Conservation (phyloP, 2,888 invertebrate species). For the Deilephila porcellus region DNA sequence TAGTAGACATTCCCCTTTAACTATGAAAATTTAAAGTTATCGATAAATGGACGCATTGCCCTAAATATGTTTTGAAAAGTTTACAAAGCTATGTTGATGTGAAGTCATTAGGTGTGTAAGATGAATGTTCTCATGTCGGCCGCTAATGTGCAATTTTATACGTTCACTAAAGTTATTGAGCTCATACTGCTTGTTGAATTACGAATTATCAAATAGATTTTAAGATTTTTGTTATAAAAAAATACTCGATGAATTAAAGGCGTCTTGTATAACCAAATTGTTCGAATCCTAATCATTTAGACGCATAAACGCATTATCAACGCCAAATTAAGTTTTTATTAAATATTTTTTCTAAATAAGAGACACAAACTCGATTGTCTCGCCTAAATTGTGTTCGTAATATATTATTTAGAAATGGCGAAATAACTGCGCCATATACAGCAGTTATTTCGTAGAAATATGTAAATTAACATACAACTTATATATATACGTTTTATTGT, state of each 20-base stretch:
- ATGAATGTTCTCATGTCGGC: neutral
- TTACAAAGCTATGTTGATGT: neutral
- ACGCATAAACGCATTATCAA: no score
- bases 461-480: slow-evolving; percentile 27
- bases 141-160: slow-evolving; percentile 1
- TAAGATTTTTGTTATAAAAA: no score
- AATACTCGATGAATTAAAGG: no score
- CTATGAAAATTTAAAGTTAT: neutral
- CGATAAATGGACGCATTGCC: neutral
- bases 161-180: neutral
- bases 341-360: no score
- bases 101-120: neutral
- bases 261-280: no score
- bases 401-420: no score
- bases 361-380: no score
- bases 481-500: slow-evolving; percentile 40
- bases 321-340: no score
- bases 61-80: neutral
- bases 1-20: neutral
- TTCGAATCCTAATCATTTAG: no score
- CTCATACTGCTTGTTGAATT: neutral
- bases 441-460: neutral
- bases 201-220: no score
- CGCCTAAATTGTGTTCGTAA: no score
- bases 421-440: slow-evolving; percentile 2